A percentile compares a stretch with the other conserved stretches of the same genome.
phyloP scores from a whole-genome alignment of 2,888 invertebrate genomes.

The Rapana venosa region DNA sequence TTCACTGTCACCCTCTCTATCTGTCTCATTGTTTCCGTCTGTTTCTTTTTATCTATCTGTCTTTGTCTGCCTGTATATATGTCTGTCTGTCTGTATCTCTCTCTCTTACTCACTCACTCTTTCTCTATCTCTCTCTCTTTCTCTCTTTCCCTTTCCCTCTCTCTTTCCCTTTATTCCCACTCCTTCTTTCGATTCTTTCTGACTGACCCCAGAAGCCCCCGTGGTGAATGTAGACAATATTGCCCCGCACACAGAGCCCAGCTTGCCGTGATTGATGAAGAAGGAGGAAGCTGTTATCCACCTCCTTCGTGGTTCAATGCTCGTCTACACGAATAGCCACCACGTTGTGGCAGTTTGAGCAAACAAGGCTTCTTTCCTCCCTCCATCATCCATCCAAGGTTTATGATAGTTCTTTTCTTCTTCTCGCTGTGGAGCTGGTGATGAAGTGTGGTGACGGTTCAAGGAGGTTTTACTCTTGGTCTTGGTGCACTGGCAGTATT shows the following conservation, averaged over 20 bases:
- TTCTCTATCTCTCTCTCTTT: background rate
- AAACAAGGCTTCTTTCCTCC: background rate
- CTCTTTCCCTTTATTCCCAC: background rate
- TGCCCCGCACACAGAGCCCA: background rate
- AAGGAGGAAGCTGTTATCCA: background rate
- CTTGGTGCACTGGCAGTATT: too few relatives aligned
- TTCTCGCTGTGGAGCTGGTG: too few relatives aligned
- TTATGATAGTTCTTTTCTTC: too few relatives aligned
- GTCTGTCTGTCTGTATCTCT: background rate
- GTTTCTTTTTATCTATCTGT: too few relatives aligned
- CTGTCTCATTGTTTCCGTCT: too few relatives aligned
- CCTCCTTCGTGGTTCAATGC: too few relatives aligned
- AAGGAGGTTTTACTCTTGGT: too few relatives aligned
- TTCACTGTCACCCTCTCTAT: too few relatives aligned
- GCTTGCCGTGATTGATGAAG: constrained; percentile 13
- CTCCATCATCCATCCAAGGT: background rate
- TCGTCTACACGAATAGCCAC: too few relatives aligned
- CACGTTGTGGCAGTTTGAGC: too few relatives aligned
- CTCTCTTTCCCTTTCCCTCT: background rate
- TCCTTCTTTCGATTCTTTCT: background rate
- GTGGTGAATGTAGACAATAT: constrained; percentile 11
- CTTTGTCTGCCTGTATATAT: too few relatives aligned
- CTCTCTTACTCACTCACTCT: background rate
- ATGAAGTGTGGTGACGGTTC: too few relatives aligned
- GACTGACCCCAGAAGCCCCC: background rate